A percentile compares a stretch with the other conserved stretches of the same genome.
Conservation (phyloP, 2,888 invertebrate genomes). For the Lissocephala sabroskyi region DNA sequence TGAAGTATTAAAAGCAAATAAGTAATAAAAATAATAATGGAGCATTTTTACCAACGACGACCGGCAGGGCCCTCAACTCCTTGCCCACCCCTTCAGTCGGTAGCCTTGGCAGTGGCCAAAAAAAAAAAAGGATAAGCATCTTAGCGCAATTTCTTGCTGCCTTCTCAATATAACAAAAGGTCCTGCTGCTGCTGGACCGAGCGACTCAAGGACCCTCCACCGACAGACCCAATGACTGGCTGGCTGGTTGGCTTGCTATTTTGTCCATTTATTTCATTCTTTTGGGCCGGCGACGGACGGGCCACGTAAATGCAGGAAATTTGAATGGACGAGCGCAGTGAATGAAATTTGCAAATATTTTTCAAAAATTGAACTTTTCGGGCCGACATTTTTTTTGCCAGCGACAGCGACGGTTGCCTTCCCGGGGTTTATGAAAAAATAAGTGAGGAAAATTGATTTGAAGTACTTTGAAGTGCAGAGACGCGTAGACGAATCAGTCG, state of each 20-base stretch:
- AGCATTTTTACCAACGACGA: slow-evolving; percentile 65
- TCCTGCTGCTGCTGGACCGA: slow-evolving; percentile 64
- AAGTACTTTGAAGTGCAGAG: slow-evolving; percentile 64
- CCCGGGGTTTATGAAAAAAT: slow-evolving; percentile 53
- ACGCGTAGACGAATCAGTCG: slow-evolving; percentile 62
- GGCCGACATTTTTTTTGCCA: slow-evolving; percentile 57
- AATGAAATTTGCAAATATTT: slow-evolving; percentile 68
- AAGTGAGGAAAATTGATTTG: slow-evolving; percentile 66
- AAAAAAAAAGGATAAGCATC: slow-evolving; percentile 61
- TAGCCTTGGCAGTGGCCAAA: no score
- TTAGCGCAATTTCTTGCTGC: slow-evolving; percentile 64
- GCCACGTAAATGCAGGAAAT: slow-evolving; percentile 62
- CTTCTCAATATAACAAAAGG: slow-evolving; percentile 66
- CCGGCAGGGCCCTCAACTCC: no score
- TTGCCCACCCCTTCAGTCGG: slow-evolving; percentile 30
- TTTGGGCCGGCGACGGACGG: slow-evolving; percentile 47
- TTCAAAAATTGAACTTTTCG: slow-evolving; percentile 67
- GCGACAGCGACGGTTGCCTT: no score
- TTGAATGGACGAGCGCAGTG: slow-evolving; percentile 67
- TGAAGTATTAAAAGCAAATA: slow-evolving; percentile 66
- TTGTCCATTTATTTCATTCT: slow-evolving; percentile 56
- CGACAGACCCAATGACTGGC: not conserved
- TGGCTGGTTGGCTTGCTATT: slow-evolving; percentile 23
- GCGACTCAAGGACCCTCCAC: no score
- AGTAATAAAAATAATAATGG: slow-evolving; percentile 66